Conservation (phyloP, 2,888 invertebrate genomes). For the Digitonthophagus gazella region DNA sequence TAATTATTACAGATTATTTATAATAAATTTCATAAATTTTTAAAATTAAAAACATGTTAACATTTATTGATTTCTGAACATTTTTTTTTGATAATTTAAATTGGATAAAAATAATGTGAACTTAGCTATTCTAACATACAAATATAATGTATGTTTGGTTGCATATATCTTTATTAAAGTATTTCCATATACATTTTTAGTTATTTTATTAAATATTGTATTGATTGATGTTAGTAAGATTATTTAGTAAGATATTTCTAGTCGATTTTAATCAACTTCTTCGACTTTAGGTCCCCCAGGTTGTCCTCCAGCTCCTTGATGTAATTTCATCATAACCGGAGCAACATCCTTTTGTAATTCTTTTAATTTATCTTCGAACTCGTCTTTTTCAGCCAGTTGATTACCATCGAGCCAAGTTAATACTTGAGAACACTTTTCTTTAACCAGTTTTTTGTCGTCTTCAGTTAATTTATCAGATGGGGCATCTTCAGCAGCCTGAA, state of each 20-base stretch:
- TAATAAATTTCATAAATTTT: too few relatives aligned
- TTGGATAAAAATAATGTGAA: too few relatives aligned
- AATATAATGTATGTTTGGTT: too few relatives aligned
- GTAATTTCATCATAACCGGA: slow-evolving; percentile 82
- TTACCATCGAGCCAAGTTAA: slow-evolving; percentile 81
- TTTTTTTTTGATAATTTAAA: too few relatives aligned
- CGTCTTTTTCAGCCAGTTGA: slow-evolving; percentile 72
- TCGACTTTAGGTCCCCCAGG: slow-evolving; percentile 60
- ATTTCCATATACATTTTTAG: too few relatives aligned
- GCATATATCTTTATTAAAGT: too few relatives aligned
- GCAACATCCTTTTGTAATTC: slow-evolving; percentile 72
- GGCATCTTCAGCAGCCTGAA: slow-evolving; percentile 64
- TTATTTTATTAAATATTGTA: neutral
- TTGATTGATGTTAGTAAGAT: neutral
- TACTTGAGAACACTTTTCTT: slow-evolving; percentile 67
- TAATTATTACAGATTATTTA: too few relatives aligned
- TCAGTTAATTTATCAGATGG: slow-evolving; percentile 65
- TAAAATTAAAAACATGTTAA: too few relatives aligned
- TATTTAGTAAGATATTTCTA: slow-evolving; percentile 1
- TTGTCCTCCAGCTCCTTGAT: slow-evolving; percentile 57
- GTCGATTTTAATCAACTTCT: slow-evolving; percentile 69
- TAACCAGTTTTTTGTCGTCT: slow-evolving; percentile 67
- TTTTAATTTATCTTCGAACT: slow-evolving; percentile 74
- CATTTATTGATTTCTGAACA: too few relatives aligned
- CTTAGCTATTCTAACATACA: too few relatives aligned